Evolutionary conservation across 2,888 invertebrate genomes (phyloP), one percentile per base, ranked within the genome.

Genomic region (Lithophane ornitopus): DNA sequence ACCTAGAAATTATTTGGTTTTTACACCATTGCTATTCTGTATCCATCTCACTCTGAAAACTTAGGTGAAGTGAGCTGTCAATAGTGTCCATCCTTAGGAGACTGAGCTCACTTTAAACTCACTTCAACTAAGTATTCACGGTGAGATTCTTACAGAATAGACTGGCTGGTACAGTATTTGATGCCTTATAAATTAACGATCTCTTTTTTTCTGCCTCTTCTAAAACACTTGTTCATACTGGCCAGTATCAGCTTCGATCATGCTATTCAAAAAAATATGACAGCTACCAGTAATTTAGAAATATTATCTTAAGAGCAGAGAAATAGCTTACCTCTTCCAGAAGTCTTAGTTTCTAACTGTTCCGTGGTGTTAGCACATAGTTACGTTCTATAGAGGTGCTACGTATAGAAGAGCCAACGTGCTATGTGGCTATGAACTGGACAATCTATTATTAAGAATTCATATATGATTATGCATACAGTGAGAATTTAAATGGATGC

Each of bases 401-500:
- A 84, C 41, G 67, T 85, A 81, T 83, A 80, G 70, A 44, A 78
- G 26, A 70, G 59, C 62, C 66, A 77, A 69, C 78, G 69, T 61
- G 74, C 69, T 80, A 79, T 88, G 81, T 82, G 84, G 76, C 81
- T 87, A 80, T 84, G 81, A 76, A 80, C 84, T 79, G 84, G 84
- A 84, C 86, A 70, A 85, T 84, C 80, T 70, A 68, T 84, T 82
- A 87, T 85, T 83, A 86, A 87, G 78, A 81, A 86, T 87, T 81
- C 85, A 88, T 78, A 49, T 78, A 49, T 34, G 4, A 34, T 19
- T 49, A 78, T 79, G 54, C 68, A 78, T 49, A 72, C 46, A 72
- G 28, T 74, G 66, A 73, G 83, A 80, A 81, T 82, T 85, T 81
- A 79, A 85, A 88, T 85, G 76, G 72, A 72, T 63, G 74, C 74